phyloP scores from a whole-genome alignment of 1,140 invertebrate genomes.

The Mamestra configurata region DNA sequence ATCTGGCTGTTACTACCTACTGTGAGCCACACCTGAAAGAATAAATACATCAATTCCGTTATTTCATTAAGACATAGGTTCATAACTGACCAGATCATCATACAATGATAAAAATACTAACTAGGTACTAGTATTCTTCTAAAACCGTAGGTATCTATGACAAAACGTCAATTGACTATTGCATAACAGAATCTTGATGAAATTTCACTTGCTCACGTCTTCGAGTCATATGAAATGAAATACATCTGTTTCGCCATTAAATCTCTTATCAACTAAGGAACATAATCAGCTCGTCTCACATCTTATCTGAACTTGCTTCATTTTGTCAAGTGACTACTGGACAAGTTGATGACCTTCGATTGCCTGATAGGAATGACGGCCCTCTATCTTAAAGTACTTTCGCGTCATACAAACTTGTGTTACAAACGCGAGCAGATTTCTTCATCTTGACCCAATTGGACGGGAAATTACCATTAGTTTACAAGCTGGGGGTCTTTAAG shows the following conservation, averaged over 20 bases:
- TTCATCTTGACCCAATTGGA: not conserved
- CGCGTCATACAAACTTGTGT: not conserved
- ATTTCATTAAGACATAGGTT: no score
- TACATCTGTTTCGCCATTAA: not conserved
- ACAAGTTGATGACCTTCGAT: constrained; percentile 12
- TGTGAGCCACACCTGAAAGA: no score
- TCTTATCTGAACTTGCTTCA: not conserved
- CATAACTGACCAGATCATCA: no score
- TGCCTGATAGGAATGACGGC: not conserved
- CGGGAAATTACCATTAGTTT: not conserved
- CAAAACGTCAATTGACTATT: not conserved
- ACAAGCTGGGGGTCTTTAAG: no score
- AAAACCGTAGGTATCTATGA: no score
- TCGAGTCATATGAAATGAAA: no score
- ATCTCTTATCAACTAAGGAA: not conserved
- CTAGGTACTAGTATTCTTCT: no score
- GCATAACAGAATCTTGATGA: not conserved
- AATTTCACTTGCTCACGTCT: not conserved
- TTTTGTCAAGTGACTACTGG: not conserved
- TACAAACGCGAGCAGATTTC: not conserved
- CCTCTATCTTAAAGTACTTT: not conserved
- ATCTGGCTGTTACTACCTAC: not conserved
- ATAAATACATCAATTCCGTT: no score
- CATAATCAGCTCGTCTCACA: not conserved
- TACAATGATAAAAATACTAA: no score